These are phyloP conservation scores for Neoarius graeffei DNA, from an alignment of 2,113 vertebrate species.

Conservation along the genomic window DNA sequence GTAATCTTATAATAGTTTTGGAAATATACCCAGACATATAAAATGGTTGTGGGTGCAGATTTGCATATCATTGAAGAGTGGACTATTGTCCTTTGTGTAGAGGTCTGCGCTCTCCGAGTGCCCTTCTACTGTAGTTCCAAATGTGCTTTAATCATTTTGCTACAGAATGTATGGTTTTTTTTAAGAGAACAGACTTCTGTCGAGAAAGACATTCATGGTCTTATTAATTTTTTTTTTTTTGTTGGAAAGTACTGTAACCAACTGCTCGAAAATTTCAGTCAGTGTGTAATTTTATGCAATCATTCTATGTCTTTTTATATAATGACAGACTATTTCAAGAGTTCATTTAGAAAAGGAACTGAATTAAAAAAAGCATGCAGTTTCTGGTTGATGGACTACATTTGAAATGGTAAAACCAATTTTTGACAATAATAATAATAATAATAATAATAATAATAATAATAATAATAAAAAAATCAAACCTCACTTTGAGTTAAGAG, in stretches of 20 bases:
- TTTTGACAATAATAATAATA: background rate
- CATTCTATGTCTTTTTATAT: background rate
- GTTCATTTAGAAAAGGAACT: background rate
- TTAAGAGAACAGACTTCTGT: background rate
- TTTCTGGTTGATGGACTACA: background rate
- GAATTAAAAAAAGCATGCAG: background rate
- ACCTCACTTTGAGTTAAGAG: background rate
- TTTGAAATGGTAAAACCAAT: background rate
- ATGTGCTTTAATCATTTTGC: too few species aligned
- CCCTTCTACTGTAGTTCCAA: too few species aligned
- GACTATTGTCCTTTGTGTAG: too few species aligned
- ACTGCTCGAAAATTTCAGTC: background rate
- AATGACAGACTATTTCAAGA: background rate
- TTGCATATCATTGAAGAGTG: too few species aligned
- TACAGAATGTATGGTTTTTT: too few species aligned
- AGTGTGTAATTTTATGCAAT: background rate
- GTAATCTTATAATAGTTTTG: too few species aligned
- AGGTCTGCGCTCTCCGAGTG: too few species aligned
- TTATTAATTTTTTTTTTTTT: background rate
- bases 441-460: background rate
- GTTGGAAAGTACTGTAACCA: background rate
- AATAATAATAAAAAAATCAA: background rate
- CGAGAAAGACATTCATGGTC: background rate
- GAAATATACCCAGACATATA: too few species aligned
- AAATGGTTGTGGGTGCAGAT: too few species aligned